A percentile compares a stretch with the other conserved stretches of the same genome.
These are phyloP conservation scores for Ischnura elegans DNA, from an alignment of 2,888 invertebrate species.

Conservation along the genomic window DNA sequence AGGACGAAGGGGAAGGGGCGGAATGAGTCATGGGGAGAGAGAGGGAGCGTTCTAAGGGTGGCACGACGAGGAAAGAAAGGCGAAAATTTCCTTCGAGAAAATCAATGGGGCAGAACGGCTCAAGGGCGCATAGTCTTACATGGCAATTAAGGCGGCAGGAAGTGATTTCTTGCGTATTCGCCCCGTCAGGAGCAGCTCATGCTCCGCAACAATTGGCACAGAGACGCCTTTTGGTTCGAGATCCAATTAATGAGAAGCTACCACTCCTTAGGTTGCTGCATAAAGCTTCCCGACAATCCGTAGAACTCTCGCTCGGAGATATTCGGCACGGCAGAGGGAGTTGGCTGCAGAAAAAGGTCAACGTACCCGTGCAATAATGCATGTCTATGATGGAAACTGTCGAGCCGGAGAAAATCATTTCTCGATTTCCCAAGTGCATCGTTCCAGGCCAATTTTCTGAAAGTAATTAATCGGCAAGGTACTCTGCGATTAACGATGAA, in stretches of 20 bases:
- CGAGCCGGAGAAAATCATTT: not conserved
- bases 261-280: not conserved
- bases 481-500: no score
- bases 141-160: constrained; percentile 37
- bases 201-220: not conserved
- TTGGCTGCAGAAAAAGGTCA: not conserved
- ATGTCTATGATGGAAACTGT: not conserved
- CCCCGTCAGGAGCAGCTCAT: not conserved
- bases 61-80: not conserved
- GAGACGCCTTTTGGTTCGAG: not conserved
- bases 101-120: constrained; percentile 37
- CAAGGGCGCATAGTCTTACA: constrained; percentile 24
- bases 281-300: not conserved
- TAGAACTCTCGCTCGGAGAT: not conserved
- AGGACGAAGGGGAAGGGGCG: not conserved
- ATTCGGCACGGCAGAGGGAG: not conserved
- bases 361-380: not conserved
- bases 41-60: not conserved
- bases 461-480: not conserved
- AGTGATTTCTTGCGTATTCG: constrained; percentile 33
- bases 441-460: not conserved
- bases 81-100: not conserved
- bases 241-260: not conserved
- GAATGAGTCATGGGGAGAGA: not conserved
- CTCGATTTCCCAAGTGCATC: not conserved